phyloP scores from a whole-genome alignment of 92 coral and sea anemone genomes.

The Zoanthus sociatus region DNA sequence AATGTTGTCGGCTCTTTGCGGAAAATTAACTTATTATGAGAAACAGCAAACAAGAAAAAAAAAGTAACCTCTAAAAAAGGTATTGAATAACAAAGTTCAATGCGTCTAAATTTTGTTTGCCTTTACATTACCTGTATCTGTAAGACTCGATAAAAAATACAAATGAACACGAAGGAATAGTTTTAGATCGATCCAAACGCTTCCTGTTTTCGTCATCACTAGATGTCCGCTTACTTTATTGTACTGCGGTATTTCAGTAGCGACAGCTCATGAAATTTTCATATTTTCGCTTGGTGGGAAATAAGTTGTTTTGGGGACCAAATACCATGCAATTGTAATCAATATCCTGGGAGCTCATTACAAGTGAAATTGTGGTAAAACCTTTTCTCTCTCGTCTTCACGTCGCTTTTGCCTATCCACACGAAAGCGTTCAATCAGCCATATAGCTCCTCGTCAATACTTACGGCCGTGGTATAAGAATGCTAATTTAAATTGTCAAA shows the following conservation, averaged over 20 bases:
- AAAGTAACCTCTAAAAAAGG: not conserved
- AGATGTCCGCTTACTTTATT: not conserved
- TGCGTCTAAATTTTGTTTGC: not conserved
- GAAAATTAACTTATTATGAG: not conserved
- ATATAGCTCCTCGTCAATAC: no score
- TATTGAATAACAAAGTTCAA: not conserved
- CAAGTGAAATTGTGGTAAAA: not conserved
- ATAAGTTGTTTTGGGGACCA: not conserved
- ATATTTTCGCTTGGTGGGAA: not conserved
- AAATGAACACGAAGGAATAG: not conserved
- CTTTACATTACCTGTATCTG: not conserved
- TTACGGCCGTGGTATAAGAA: no score
- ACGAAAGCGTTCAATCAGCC: no score
- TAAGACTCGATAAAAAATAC: not conserved
- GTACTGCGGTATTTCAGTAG: not conserved
- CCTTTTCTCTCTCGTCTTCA: no score
- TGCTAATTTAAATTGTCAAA: no score
- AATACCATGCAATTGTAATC: not conserved
- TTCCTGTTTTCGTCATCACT: not conserved
- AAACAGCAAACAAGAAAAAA: not conserved
- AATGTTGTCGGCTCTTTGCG: not conserved
- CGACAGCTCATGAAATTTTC: not conserved
- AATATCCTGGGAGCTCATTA: not conserved
- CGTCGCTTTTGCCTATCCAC: no score
- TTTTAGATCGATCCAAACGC: not conserved